Percentiles rank a stretch among this genome's conserved stretches.
Conservation (phyloP, 2,888 invertebrate genomes). For the Eupithecia subfuscata region DNA sequence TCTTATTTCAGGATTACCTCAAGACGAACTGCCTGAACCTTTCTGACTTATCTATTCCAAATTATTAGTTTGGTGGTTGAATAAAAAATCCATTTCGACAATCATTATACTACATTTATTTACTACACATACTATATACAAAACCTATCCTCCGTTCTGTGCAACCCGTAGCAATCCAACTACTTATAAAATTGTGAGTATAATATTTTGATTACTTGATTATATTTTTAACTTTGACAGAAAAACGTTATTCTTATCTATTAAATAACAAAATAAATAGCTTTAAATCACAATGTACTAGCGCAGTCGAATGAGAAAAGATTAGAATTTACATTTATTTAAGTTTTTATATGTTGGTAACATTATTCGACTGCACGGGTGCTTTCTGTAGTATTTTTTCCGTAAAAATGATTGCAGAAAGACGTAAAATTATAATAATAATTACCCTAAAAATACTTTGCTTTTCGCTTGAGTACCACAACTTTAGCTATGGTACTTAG, state of each 20-base stretch:
- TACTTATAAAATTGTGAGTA: conserved; percentile 41
- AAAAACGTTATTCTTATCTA: conserved; percentile 63
- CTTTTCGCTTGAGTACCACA: conserved; percentile 47
- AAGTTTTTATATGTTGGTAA: conserved; percentile 27
- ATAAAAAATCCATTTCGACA: conserved; percentile 60
- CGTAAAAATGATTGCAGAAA: conserved; percentile 81
- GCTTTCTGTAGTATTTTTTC: conserved; percentile 72
- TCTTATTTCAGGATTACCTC: conserved; percentile 59
- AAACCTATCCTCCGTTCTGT: conserved; percentile 62
- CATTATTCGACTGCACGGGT: conserved; percentile 56
- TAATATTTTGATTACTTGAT: conserved; percentile 38
- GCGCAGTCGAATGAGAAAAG: conserved; percentile 53
- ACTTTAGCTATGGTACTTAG: conserved; percentile 22
- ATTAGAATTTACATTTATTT: conserved; percentile 22
- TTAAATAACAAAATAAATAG: conserved; percentile 77
- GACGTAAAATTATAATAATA: conserved; percentile 60
- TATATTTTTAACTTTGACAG: conserved; percentile 44
- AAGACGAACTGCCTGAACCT: conserved; percentile 52
- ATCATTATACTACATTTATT: conserved; percentile 78
- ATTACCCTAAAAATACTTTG: conserved; percentile 59
- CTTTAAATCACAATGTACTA: conserved; percentile 66
- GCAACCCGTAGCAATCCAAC: conserved; percentile 53
- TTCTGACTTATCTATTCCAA: conserved; percentile 48
- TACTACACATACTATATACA: conserved; percentile 77
- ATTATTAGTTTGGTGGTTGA: conserved; percentile 37